Percentiles rank a stretch among this genome's conserved stretches.
These are phyloP conservation scores for Epiblema foenella DNA, from an alignment of 2,888 invertebrate genomes.

Conservation along the genomic window DNA sequence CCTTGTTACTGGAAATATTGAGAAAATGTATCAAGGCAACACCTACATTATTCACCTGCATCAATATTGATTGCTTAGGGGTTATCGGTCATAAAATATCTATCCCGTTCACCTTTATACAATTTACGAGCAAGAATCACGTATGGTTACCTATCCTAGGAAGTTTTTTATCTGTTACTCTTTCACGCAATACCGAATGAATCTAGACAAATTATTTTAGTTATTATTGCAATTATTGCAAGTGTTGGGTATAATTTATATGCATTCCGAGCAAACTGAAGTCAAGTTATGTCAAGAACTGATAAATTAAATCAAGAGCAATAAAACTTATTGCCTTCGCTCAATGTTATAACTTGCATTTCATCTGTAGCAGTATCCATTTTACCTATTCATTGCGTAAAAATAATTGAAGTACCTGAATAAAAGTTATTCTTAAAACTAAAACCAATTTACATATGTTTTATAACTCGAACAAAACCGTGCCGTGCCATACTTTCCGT, in stretches of 20 bases:
- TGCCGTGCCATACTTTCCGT: constrained; percentile 14
- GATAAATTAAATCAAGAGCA: not conserved
- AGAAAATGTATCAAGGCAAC: not conserved
- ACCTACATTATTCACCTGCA: constrained; percentile 4
- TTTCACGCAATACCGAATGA: not conserved
- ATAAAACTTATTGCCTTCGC: no score
- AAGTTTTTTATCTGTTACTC: not conserved
- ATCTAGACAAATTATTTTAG: not conserved
- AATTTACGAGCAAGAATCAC: constrained; percentile 1
- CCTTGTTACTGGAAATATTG: not conserved
- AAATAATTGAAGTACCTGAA: not conserved
- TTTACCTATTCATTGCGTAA: not conserved
- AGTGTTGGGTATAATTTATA: not conserved
- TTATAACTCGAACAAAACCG: not conserved
- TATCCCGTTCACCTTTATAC: not conserved
- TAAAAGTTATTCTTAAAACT: not conserved
- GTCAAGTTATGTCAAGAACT: not conserved
- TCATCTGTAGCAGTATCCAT: not conserved
- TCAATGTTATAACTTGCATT: no score
- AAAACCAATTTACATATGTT: not conserved
- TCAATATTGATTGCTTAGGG: not conserved
- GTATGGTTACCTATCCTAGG: not conserved
- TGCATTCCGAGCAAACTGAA: not conserved
- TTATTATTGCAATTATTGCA: not conserved
- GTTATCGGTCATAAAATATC: not conserved